Percentiles rank a stretch among this genome's conserved stretches.
Conservation (phyloP, 2,888 invertebrate genomes). For the Eupithecia exiguata region DNA sequence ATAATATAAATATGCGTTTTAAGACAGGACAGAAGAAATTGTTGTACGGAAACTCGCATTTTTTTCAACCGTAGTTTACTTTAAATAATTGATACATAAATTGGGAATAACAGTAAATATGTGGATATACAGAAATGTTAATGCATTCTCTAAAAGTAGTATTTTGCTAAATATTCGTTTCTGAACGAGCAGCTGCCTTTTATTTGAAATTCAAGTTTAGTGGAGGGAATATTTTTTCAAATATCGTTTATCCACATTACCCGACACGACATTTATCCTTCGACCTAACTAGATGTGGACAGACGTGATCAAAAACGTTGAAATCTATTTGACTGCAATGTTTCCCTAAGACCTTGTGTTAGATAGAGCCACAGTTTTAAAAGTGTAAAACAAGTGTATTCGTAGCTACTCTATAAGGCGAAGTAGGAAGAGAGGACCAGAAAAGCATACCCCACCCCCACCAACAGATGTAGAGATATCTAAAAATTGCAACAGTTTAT, state of each 20-base stretch:
- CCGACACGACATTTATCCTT: constrained; percentile 2
- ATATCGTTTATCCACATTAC: background rate
- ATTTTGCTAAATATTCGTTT: constrained; percentile 1
- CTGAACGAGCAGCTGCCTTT: constrained; percentile 1
- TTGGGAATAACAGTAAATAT: background rate
- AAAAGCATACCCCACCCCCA: background rate
- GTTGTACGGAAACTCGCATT: background rate
- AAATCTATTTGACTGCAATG: background rate
- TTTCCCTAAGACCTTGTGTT: too few relatives aligned
- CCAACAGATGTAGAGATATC: background rate
- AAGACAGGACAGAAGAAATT: too few relatives aligned
- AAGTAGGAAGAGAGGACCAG: background rate
- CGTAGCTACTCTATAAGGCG: background rate
- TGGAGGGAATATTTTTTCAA: constrained; percentile 9
- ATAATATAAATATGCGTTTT: too few relatives aligned
- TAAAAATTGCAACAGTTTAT: background rate
- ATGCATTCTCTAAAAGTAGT: background rate
- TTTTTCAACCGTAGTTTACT: background rate
- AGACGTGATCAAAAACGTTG: background rate
- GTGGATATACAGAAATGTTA: background rate
- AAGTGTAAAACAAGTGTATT: background rate
- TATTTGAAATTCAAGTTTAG: constrained; percentile 13
- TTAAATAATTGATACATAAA: background rate
- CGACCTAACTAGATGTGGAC: background rate
- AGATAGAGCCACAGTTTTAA: background rate